Base-by-base conservation (phyloP, 2,888 invertebrate species). In the Phasia obesa region DNA sequence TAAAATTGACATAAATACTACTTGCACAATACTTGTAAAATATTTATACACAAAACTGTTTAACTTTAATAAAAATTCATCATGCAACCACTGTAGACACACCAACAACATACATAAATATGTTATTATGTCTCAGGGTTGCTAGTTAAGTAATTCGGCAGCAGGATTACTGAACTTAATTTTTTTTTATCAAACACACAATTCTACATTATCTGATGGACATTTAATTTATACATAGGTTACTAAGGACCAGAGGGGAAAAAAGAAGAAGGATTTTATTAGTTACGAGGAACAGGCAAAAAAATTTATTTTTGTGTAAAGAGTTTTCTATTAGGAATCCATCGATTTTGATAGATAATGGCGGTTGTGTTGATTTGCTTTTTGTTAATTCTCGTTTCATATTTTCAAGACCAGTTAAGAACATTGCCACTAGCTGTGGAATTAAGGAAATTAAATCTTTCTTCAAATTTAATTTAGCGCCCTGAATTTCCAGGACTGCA, bases 1-100 rank as follows among this genome's bases (percentile, higher is more conserved):
- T 49, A 59, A 35, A 38, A 25, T 19, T 62, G 25, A 21, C 15
- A 51, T 62, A n/a, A 42, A 70, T 35, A 27, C 53, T 0, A 49
- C 38, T 53, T 2, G 25, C 38, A 51, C 15, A 19, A 38, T 49
- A 31, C n/a, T 35, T 67, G 19, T 25, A 25, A 17, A 42, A n/a
- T 42, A n/a, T n/a, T 5, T n/a, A 42, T n/a, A 13, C 13, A 38
- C 11, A 15, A 15, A 11, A 53, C 2, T 67, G 38, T 67, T 67
- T 53, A 25, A 19, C 25, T 17, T 38, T 67, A 7, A 53, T 42
- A 25, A 53, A n/a, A 17, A 55, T 55, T 55, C 7, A n/a, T 42
- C 25, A 69, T 42, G 53, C 27, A 55, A 69, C 42, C n/a, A 4
- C 27, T 69, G 11, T 27, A 15, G 7, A 27, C 17, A 27, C 17